Evolutionary conservation across 2,797 vertebrate genomes (phyloP).

Genomic region (Pipistrellus nathusii): DNA sequence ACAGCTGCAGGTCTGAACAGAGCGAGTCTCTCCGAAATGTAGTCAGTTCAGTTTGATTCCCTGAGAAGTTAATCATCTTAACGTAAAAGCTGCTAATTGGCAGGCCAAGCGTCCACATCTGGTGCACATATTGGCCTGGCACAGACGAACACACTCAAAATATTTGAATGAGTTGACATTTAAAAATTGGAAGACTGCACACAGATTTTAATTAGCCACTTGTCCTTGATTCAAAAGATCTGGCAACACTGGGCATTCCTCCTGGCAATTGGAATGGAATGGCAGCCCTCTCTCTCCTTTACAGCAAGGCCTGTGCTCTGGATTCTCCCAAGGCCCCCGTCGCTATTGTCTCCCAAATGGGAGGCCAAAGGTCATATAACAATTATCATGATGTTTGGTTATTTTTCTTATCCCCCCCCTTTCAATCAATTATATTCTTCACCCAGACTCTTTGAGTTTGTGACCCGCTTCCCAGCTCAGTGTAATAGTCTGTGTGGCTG

Average conservation of each 20-base stretch:
- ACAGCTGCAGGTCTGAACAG: slow-evolving; percentile 23
- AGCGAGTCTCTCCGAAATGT: slow-evolving; percentile 40
- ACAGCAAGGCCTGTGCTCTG: not conserved
- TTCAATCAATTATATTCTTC: not conserved
- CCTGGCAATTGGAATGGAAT: not conserved
- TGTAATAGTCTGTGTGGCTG: not conserved
- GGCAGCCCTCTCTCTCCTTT: not conserved
- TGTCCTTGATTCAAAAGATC: slow-evolving; percentile 45
- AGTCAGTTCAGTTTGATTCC: not conserved
- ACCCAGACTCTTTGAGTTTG: not conserved
- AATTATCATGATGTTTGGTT: not conserved
- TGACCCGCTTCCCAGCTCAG: not conserved
- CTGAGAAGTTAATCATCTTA: slow-evolving; percentile 46
- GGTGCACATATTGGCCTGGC: slow-evolving; percentile 6
- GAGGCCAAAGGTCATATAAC: not conserved
- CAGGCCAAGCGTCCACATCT: slow-evolving; percentile 22
- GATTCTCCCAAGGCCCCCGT: not conserved
- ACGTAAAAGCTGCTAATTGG: slow-evolving; percentile 43
- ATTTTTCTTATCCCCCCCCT: not conserved
- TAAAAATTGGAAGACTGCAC: not conserved
- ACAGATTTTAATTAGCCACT: slow-evolving; percentile 28
- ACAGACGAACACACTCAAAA: not conserved
- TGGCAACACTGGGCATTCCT: slow-evolving; percentile 17
- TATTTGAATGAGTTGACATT: not conserved
- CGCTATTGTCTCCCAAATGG: not conserved